phyloP scores from a whole-genome alignment of 2,797 vertebrate genomes.

The Euthynnus affinis region DNA sequence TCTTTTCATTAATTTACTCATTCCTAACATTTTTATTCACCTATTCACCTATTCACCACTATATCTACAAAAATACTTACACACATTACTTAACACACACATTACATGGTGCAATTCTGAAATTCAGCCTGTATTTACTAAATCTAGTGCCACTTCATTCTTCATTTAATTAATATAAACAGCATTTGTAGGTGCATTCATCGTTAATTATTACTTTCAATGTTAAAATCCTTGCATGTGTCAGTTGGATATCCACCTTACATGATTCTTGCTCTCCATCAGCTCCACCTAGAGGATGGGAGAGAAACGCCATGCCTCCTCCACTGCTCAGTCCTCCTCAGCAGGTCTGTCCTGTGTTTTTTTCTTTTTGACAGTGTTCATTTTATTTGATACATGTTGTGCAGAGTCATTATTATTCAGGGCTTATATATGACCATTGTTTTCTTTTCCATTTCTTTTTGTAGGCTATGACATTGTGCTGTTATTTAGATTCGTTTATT shows the following conservation, averaged over 20 bases:
- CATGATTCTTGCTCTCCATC: constrained; percentile 1
- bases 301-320: constrained; percentile 80
- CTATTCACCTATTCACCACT: too few species aligned
- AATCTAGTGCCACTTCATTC: too few species aligned
- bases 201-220: too few species aligned
- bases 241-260: background rate
- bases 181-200: background rate
- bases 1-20: too few species aligned
- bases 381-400: background rate
- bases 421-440: background rate
- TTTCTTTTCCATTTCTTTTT: background rate
- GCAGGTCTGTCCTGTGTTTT: constrained; percentile 71
- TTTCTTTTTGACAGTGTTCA: background rate
- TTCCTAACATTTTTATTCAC: background rate
- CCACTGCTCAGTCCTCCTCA: constrained; percentile 83
- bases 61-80: background rate
- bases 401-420: background rate
- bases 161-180: too few species aligned
- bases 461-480: background rate
- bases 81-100: too few species aligned
- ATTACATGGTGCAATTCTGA: background rate
- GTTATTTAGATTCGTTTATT: background rate
- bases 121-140: background rate
- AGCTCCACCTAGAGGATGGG: constrained; percentile 87
- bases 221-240: accelerated